Base-by-base conservation (phyloP, 2,113 vertebrate genomes). In the Callipepla californica region DNA sequence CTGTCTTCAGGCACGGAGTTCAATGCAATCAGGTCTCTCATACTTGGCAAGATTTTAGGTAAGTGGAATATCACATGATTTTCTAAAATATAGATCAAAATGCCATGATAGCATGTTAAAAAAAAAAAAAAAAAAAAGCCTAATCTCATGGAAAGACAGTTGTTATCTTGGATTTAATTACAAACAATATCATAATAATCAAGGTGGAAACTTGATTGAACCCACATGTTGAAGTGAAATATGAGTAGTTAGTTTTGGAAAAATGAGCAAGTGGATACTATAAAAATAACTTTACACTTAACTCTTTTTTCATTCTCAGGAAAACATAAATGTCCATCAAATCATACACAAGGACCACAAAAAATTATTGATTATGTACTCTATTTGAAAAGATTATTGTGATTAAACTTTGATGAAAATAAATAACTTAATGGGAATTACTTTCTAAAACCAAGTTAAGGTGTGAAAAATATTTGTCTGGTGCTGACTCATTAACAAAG, bases 31-130 rank as follows among this genome's bases (percentile, higher is more conserved):
- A 98, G 97, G 77, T 98, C 97, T 26, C 97, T 99, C 44, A 93
- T 98, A 59, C 97, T 99, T 65, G 99, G 99, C 57, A 98, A 98
- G 96, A 96, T 99, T 92, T 97, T 95, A 77, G 97, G 99, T 99
- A 94, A 98, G 98, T 98, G 75, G 79, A 92, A 82, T 42, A 83
- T 2, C 1, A 11, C 13, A 44, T 5, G 1, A 10, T 91, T 70
- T 66, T 84, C 72, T 34, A 63, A 83, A 87, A 30, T 8, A 20
- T 32, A 38, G 4, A 82, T 82, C 13, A 85, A 95, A 96, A 90
- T 59, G 4, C 90, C 72, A 38, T 50, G 13, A 32, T 2, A 2
- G 10, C n/a, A 76, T 17, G 18, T 44, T 69, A 69, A 90, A 89
- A 74, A 77, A 40, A 40, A 90, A 89, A 40, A 90, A 89, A 74